phyloP scores from a whole-genome alignment of 2,888 invertebrate species.

The Xestia sexstrigata region DNA sequence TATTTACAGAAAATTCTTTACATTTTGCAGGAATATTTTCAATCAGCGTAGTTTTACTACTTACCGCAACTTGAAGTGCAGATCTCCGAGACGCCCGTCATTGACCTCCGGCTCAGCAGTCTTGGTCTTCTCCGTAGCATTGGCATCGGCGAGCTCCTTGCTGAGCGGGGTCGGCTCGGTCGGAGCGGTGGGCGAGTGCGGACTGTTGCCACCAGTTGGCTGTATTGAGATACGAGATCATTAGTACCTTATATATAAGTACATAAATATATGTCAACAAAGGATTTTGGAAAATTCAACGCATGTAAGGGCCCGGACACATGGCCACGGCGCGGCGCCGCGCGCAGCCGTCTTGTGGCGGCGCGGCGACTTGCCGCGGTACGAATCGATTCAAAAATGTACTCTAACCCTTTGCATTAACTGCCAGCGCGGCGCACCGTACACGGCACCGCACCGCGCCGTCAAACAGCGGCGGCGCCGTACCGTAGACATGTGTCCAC shows the following conservation, averaged over 20 bases:
- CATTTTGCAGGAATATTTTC: neutral
- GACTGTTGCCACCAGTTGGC: slow-evolving; percentile 82
- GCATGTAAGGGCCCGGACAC: too few species aligned
- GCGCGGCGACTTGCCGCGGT: too few species aligned
- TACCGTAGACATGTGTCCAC: too few species aligned
- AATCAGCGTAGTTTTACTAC: slow-evolving; percentile 52
- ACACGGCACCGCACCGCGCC: too few species aligned
- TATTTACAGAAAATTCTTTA: too few species aligned
- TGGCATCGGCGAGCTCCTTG: slow-evolving; percentile 88
- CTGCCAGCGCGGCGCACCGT: too few species aligned
- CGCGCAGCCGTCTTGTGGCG: too few species aligned
- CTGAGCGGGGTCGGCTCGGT: slow-evolving; percentile 83
- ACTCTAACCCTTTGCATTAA: too few species aligned
- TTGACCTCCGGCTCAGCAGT: slow-evolving; percentile 86
- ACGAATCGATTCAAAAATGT: too few species aligned
- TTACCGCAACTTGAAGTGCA: slow-evolving; percentile 96
- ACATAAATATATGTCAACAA: neutral
- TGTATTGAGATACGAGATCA: slow-evolving; percentile 44
- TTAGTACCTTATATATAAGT: neutral
- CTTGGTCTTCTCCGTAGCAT: slow-evolving; percentile 86
- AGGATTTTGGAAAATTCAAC: neutral
- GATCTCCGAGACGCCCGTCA: slow-evolving; percentile 94
- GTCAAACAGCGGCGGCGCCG: too few species aligned
- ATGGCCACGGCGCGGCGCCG: too few species aligned
- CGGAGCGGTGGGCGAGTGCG: slow-evolving; percentile 82